phyloP scores from a whole-genome alignment of 2,113 vertebrate genomes.

The Spermophilus dauricus region DNA sequence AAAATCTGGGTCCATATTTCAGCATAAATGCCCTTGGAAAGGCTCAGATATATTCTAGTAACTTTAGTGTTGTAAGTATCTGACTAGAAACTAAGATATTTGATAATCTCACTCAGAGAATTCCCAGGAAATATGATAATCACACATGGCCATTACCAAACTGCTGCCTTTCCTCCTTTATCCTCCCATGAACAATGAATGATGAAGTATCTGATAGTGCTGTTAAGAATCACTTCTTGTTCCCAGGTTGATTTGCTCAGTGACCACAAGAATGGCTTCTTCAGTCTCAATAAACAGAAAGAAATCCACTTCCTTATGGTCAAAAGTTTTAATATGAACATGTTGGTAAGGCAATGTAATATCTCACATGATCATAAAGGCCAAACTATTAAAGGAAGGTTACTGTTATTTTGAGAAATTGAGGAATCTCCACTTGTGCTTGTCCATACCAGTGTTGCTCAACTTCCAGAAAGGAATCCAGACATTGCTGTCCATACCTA shows the following conservation, averaged over 20 bases:
- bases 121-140: not conserved
- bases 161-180: not conserved
- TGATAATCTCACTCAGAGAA: not conserved
- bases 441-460: not conserved
- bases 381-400: not conserved
- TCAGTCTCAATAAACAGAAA: slow-evolving; percentile 1
- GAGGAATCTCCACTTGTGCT: not conserved
- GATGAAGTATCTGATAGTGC: too few relatives aligned
- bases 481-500: not conserved
- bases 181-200: not conserved
- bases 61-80: not conserved
- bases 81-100: not conserved
- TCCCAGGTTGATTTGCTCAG: not conserved
- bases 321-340: slow-evolving; percentile 21
- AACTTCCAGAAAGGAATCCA: not conserved
- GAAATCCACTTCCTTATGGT: not conserved
- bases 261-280: not conserved
- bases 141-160: not conserved
- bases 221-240: not conserved
- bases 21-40: not conserved
- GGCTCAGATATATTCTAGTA: not conserved
- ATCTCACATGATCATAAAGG: not conserved
- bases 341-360: not conserved
- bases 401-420: not conserved
- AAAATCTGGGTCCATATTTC: not conserved